phyloP scores from a whole-genome alignment of 2,888 invertebrate species.

The Apamea monoglypha region DNA sequence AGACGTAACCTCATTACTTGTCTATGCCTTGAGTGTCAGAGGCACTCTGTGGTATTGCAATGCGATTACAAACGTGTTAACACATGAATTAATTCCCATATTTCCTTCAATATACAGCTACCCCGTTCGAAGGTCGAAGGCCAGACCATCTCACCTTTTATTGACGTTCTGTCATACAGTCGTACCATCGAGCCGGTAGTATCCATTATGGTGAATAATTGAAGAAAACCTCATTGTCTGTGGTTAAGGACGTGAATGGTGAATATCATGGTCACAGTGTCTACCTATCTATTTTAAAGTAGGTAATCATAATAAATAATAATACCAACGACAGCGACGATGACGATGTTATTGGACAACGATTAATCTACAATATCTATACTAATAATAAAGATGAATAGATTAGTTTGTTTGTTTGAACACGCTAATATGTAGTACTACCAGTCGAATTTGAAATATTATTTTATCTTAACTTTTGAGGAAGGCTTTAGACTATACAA shows the following conservation, averaged over 20 bases:
- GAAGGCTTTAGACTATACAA: too few relatives aligned
- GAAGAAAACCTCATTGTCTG: slow-evolving; percentile 39
- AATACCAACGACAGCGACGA: not conserved
- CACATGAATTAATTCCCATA: not conserved
- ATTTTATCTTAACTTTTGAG: too few relatives aligned
- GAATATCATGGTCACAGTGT: slow-evolving; percentile 24
- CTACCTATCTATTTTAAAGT: not conserved
- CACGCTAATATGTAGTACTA: too few relatives aligned
- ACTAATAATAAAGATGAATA: too few relatives aligned
- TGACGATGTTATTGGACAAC: not conserved
- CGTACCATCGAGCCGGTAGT: slow-evolving; percentile 19
- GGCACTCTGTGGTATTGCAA: too few relatives aligned
- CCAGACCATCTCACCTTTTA: not conserved
- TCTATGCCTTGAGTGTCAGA: too few relatives aligned
- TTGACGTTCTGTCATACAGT: slow-evolving; percentile 8
- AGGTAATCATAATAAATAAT: not conserved
- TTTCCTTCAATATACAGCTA: not conserved
- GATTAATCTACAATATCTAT: too few relatives aligned
- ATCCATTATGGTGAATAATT: slow-evolving; percentile 63
- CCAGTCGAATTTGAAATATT: too few relatives aligned
- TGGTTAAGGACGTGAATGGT: slow-evolving; percentile 11
- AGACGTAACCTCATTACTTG: too few relatives aligned
- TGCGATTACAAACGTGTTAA: not conserved
- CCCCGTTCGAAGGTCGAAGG: slow-evolving; percentile 14
- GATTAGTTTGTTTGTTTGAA: too few relatives aligned